Percentiles rank a stretch among this genome's conserved stretches.
Evolutionary conservation across 2,797 vertebrate genomes (phyloP).

Genomic region (Coranthus polyacanthus): DNA sequence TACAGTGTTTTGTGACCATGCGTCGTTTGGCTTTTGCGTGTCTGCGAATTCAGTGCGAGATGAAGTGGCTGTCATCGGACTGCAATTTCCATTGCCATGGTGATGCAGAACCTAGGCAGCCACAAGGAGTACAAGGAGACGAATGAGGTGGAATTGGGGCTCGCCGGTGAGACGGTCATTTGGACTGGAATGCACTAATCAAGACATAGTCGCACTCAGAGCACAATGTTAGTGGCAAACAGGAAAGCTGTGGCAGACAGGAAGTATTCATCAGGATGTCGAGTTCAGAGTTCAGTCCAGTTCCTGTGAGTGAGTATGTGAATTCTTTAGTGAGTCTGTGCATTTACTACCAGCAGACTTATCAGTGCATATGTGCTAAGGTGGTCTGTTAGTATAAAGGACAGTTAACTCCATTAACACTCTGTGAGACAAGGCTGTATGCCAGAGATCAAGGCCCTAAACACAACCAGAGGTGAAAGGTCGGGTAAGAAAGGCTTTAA

Average conservation of each 20-base stretch:
- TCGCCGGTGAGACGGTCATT: conserved; percentile 31
- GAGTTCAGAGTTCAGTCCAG: conserved; percentile 56
- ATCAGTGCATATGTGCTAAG: conserved; percentile 7
- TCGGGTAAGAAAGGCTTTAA: conserved; percentile 42
- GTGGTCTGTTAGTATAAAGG: conserved; percentile 22
- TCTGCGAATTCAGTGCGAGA: too few relatives aligned
- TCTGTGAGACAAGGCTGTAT: conserved; percentile 35
- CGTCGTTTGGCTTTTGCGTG: neutral
- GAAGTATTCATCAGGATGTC: conserved; percentile 67
- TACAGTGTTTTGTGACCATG: neutral
- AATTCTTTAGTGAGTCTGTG: too few relatives aligned
- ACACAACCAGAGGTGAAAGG: conserved; percentile 44
- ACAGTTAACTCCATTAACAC: conserved; percentile 61
- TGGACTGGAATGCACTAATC: conserved; percentile 51
- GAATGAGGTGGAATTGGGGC: conserved; percentile 23
- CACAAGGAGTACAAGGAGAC: conserved; percentile 13
- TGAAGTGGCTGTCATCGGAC: neutral
- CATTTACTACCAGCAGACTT: conserved; percentile 17
- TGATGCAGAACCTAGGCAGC: conserved; percentile 39
- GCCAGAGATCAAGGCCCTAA: conserved; percentile 41
- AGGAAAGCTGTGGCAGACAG: conserved; percentile 70
- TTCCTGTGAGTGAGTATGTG: conserved; percentile 36
- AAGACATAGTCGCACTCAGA: conserved; percentile 28
- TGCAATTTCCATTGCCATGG: conserved; percentile 17
- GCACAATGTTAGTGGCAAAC: conserved; percentile 56